Evolutionary conservation across 2,888 invertebrate species (phyloP), one percentile per base, ranked within the genome.

Genomic region (Helicoverpa assulta): DNA sequence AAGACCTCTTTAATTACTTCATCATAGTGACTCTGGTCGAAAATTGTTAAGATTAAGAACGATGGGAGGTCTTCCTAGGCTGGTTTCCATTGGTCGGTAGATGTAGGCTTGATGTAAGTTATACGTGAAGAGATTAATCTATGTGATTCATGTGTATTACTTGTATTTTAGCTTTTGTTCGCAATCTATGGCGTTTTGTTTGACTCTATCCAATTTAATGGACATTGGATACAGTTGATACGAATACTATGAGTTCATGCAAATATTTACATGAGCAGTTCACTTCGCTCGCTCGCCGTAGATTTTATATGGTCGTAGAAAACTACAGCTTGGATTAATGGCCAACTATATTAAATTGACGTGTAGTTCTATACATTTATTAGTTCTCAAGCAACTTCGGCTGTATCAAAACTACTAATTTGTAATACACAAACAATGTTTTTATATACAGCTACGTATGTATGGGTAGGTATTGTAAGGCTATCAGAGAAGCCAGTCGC

Each of bases 1-100:
- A 14, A 76, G 90, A 85, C 76, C 87, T 80, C 85, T 83, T 79
- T 86, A 88, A 89, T 89, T 89, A 88, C 77, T 79, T 58, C 67
- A 70, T 72, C 74, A 64, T 61, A 61, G 50, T 67, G 33, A 52
- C 54, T 33, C 52, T 70, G 67, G 56, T 65, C 52, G 67, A 73
- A 78, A 77, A 64, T 79, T 72, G 67, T 67, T 73, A 70, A 73
- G 77, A 83, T 83, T 81, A 77, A 68, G 70, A 70, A 65, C 73
- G 58, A 72, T 57, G 81, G 77, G 52, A 76, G 88, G 57, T 85
- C 87, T 66, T 29, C 1, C 52, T 55, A 54, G 21, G 62, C 40
- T 88, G 88, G 90, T 59, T 73, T 66, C 60, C 67, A 63, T 76
- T 66, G 59, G 66, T 60, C 62, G 50, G 61, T 67, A 60, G 70